A percentile compares a stretch with the other conserved stretches of the same genome.
These are phyloP conservation scores for Eupelmus urozonus DNA, from an alignment of 2,888 invertebrate genomes.

Conservation along the genomic window DNA sequence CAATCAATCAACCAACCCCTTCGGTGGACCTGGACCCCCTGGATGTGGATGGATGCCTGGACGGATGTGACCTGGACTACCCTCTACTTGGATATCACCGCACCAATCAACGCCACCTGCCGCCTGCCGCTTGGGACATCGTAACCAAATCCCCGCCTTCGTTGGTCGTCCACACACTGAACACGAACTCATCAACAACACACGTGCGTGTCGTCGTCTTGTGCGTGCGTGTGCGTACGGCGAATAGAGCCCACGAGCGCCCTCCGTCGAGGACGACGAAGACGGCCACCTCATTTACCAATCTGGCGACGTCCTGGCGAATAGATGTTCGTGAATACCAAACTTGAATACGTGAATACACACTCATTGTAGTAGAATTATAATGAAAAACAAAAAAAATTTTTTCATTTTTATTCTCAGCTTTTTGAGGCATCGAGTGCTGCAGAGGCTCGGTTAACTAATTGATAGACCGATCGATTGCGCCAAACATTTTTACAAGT, in stretches of 20 bases:
- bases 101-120: conserved; percentile 4
- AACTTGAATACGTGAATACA: conserved; percentile 79
- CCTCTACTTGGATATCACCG: not conserved
- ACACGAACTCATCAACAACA: conserved; percentile 24
- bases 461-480: too few relatives aligned
- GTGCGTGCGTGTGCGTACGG: conserved; percentile 60
- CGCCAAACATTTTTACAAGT: too few relatives aligned
- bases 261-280: conserved; percentile 99
- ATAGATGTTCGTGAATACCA: conserved; percentile 95
- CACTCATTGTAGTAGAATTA: conserved; percentile 76
- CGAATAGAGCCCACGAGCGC: conserved; percentile 90
- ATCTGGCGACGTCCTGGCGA: conserved; percentile 98
- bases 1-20: conserved; percentile 22
- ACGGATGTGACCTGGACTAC: conserved; percentile 61
- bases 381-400: conserved; percentile 31
- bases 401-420: too few relatives aligned
- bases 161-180: conserved; percentile 12
- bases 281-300: conserved; percentile 99
- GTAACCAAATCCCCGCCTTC: conserved; percentile 8
- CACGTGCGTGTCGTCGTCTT: conserved; percentile 42
- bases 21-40: conserved; percentile 53
- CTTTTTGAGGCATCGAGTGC: too few relatives aligned
- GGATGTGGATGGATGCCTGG: conserved; percentile 64
- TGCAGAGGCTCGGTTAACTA: too few relatives aligned
- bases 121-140: conserved; percentile 1